These are phyloP conservation scores for Andrena fulva DNA, from an alignment of 2,888 invertebrate species.

Conservation along the genomic window DNA sequence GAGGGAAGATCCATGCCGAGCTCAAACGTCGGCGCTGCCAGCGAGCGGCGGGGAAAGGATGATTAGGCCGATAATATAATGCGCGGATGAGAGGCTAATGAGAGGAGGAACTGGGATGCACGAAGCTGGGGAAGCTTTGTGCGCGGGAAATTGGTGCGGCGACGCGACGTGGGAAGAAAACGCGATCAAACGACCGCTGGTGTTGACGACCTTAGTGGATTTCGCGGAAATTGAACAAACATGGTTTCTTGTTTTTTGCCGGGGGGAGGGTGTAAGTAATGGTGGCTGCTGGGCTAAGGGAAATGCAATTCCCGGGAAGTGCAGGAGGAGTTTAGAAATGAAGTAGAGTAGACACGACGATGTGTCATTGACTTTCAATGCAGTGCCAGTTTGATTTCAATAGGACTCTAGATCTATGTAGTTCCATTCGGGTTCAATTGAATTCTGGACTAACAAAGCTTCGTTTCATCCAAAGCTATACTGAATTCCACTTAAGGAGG, in stretches of 20 bases:
- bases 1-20: neutral
- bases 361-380: no score
- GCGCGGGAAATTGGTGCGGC: slow-evolving; percentile 38
- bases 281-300: neutral
- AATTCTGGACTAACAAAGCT: no score
- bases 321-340: no score
- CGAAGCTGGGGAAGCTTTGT: slow-evolving; percentile 12
- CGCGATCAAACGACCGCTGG: neutral
- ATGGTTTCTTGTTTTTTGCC: neutral
- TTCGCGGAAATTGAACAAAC: slow-evolving; percentile 44
- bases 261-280: slow-evolving; percentile 1
- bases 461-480: no score
- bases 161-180: neutral
- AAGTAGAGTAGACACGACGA: no score
- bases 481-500: no score
- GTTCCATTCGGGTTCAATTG: no score
- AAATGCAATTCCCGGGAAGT: neutral
- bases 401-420: no score
- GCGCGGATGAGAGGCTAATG: slow-evolving; percentile 50
- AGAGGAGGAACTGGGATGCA: slow-evolving; percentile 33
- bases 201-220: neutral
- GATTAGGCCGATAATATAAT: slow-evolving; percentile 48
- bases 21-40: neutral
- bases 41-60: neutral
- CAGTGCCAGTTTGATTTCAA: no score